phyloP scores from a whole-genome alignment of 2,888 invertebrate genomes.

The Orthosia incerta region DNA sequence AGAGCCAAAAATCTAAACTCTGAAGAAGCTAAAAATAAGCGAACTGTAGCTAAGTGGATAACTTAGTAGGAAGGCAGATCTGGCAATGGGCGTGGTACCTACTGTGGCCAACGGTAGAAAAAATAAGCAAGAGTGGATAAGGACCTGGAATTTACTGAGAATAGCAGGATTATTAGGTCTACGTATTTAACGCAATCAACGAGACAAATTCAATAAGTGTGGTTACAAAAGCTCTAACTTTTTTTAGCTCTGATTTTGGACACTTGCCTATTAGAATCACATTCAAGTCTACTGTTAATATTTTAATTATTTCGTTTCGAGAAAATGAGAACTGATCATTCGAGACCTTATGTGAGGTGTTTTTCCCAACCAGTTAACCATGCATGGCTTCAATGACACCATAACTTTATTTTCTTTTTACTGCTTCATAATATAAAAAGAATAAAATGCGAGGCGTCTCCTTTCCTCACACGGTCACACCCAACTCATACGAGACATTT shows the following conservation, averaged over 20 bases:
- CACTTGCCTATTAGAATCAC: neutral
- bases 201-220: neutral
- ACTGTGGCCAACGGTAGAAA: neutral
- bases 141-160: neutral
- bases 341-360: neutral
- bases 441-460: constrained; percentile 18
- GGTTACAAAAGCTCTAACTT: neutral
- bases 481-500: constrained; percentile 14
- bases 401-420: constrained; percentile 25
- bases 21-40: constrained; percentile 45
- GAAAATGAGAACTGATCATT: neutral
- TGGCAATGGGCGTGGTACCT: constrained; percentile 3
- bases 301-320: neutral
- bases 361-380: neutral
- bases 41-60: constrained; percentile 37
- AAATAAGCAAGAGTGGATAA: neutral
- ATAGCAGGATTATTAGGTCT: neutral
- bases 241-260: no score
- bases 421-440: constrained; percentile 19
- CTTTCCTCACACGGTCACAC: constrained; percentile 20
- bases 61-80: constrained; percentile 21
- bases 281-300: neutral
- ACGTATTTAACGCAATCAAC: neutral
- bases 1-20: constrained; percentile 39
- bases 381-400: constrained; percentile 7